Base-by-base conservation (phyloP, 2,797 vertebrate genomes). In the Heterohyrax brucei region DNA sequence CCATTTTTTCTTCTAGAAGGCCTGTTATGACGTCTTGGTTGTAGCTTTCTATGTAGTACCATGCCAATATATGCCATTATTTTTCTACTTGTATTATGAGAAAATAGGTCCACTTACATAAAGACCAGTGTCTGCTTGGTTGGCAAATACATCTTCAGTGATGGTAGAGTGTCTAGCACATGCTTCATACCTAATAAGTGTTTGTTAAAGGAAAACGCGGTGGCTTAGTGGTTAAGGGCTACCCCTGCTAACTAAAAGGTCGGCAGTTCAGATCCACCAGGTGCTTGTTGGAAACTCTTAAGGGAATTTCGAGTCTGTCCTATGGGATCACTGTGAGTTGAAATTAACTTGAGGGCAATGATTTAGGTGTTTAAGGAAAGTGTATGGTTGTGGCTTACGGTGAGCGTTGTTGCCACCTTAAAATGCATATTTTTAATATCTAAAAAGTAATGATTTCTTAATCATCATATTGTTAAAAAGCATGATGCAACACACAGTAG, bases 381-480 rank as follows among this genome's bases (percentile, higher is more conserved):
- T 79, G 6, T 91, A 28, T 87, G 22, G 66, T 62, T 95, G 90
- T 50, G 44, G 30, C 48, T 39, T 82, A 18, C 28, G 77, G 10
- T 59, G 48, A 62, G 7, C 73, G 81, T 53, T 64, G 61, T 88
- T 30, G 62, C 59, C 44, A 30, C 33, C 61, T 70, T 89, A 26
- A 82, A 22, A 83, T 78, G 86, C 94, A 9, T 87, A 82, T 78
- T 92, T 85, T 87, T 70, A 94, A 16, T 26, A 77, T 92, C 24
- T 9, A 66, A 66, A 66, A 24, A 86, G 50, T 89, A 76, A 96
- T 21, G 62, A 82, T 19, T 81, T 88, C 50, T 76, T 80, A 64
- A 24, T 62, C 26, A 80, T 80, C 28, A 48, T 53, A 59, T 78
- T 48, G 87, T 86, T 86, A 89, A 22, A 24, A 73, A 86, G 26